Evolutionary conservation across 2,113 vertebrate genomes (phyloP), one percentile per base, ranked within the genome.

Genomic region (Lynx canadensis): DNA sequence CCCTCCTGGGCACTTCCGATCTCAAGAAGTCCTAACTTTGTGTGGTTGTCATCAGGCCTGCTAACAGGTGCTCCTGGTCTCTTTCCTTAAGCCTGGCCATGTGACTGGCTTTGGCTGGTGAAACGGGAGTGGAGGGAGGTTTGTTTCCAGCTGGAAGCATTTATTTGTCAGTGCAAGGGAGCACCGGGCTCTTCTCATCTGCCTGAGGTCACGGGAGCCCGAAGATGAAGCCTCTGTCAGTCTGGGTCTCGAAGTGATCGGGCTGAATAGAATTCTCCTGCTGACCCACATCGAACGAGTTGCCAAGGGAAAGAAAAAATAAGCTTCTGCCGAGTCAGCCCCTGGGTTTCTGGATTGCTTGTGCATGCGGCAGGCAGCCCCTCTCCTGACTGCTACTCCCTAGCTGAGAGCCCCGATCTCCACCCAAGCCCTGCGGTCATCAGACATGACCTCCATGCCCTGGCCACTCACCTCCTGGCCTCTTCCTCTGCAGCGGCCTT

Each of bases 381-480:
- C 38, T 2, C 4, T 69, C 48, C 84, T 65, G 52, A 86, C 52
- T 6, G 71, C 31, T 69, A 2, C 5, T 16, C n/a, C n/a, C 27
- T 36, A 48, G 69, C 33, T 96, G 57, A 25, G 9, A 33, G 41
- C 65, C 50, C 0, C 0, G 25, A 2, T 50, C 52, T 63, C 31
- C 16, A 71, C 6, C 19, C 25, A 13, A 66, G 86, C 36, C 18
- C 69, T 41, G 55, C 5, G 15, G 48, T 41, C 66, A 7, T 48
- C 41, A 25, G 45, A 60, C n/a, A 9, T 19, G 36, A 50, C 33
- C 63, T 52, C 52, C 10, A 27, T 4, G 7, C n/a, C 2, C 7
- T 1, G 65, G 19, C 33, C 4, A 0, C 66, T n/a, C 0, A 0
- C 15, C 36, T 60, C 27, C n/a, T 29, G 10, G 82, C 31, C 38